Evolutionary conservation across 2,113 vertebrate species (phyloP), one percentile per base, ranked within the genome.

Genomic region (Corydoras maculifer): DNA sequence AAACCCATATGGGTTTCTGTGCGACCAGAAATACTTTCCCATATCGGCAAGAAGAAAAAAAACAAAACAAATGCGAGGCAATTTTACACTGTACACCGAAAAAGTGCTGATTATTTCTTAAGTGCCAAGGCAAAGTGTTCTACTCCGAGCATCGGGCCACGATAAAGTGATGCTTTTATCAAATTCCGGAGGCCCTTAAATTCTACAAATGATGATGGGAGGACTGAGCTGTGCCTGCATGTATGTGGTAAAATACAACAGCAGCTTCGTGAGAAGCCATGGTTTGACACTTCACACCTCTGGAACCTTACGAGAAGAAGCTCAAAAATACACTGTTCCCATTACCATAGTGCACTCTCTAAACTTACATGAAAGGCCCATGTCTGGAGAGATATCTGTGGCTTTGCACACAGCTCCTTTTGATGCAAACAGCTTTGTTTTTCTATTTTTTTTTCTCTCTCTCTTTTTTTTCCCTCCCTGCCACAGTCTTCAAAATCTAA

Each of bases 11-110:
- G 74, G 77, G 79, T 80, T 60, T 81, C 81, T 73, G 72, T 78
- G n/a, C 82, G 70, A 77, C 79, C 82, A 68, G 79, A 75, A 84
- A 87, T 82, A 86, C 82, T 90, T 90, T 90, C 85, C 86, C 87
- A 89, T 73, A 67, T 87, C 65, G 43, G 35, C 35, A 8, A 43
- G 35, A 43, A 43, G 35, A 55, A 63, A 73, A 75, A 78, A 68
- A 63, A 43, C 58, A 65, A 14, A 15, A 53, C 8, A 30, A 31
- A 65, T 29, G 35, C 62, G 62, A 5, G 64, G 73, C 68, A 65
- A 69, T 74, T 73, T 65, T 68, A 51, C 12, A 43, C 35, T 8
- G 35, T 62, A 59, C 83, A 80, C 18, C 50, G 65, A 75, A 77
- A 71, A 69, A 59, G 79, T 25, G n/a, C 35, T 43, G 35, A 43